Percentiles rank a stretch among this genome's conserved stretches.
phyloP scores from a whole-genome alignment of 30 jellyfish, hydroid and myxozoan species.

The Clytia hemisphaerica region DNA sequence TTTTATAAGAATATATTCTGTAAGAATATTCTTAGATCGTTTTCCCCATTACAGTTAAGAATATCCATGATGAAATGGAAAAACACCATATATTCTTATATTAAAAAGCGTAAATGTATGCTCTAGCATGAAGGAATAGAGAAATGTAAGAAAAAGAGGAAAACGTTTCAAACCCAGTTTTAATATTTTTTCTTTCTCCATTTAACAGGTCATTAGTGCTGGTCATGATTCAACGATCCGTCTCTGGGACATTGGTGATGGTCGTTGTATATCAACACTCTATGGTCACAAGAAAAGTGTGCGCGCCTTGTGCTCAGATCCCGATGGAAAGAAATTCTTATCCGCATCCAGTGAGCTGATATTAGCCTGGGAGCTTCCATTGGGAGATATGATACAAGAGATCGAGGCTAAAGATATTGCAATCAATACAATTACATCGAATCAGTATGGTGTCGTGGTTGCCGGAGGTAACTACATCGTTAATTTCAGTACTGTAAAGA shows the following conservation, averaged over 20 bases:
- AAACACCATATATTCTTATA: too few species aligned
- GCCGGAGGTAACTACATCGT: conserved; percentile 97
- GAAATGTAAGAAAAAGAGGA: too few species aligned
- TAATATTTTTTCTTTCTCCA: not conserved
- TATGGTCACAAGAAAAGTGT: conserved; percentile 93
- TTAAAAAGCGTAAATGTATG: too few species aligned
- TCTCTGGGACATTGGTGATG: conserved; percentile 97
- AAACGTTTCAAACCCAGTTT: too few species aligned
- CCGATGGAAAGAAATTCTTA: conserved; percentile 86
- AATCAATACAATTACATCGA: conserved; percentile 78
- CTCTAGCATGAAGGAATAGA: too few species aligned
- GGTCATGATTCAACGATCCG: conserved; percentile 96
- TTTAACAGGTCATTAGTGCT: conserved; percentile 64
- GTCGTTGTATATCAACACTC: conserved; percentile 72
- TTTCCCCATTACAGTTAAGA: too few species aligned
- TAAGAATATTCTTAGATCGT: too few species aligned
- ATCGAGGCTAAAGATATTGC: conserved; percentile 63
- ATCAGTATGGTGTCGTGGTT: conserved; percentile 87
- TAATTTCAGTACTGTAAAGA: too few species aligned
- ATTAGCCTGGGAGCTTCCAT: conserved; percentile 90
- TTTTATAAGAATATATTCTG: too few species aligned
- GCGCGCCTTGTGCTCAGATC: conserved; percentile 68
- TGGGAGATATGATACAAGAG: conserved; percentile 66
- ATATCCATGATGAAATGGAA: too few species aligned
- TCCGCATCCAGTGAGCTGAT: conserved; percentile 95